phyloP scores from a whole-genome alignment of 2,113 vertebrate species.

The Podarcis cretensis region DNA sequence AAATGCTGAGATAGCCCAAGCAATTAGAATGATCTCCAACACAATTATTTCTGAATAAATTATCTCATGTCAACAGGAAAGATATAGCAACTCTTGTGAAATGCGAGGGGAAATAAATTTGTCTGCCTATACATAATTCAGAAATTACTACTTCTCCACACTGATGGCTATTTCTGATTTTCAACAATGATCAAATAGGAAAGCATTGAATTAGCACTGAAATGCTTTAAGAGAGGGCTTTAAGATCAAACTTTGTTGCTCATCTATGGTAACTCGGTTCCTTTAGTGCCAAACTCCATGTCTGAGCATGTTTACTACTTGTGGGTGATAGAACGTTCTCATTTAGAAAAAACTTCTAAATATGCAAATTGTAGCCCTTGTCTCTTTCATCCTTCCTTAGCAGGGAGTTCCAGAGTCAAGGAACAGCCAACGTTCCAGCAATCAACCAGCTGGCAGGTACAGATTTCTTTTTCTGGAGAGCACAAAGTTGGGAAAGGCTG shows the following conservation, averaged over 20 bases:
- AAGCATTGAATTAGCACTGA: no score
- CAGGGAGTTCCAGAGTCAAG: no score
- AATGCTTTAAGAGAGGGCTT: neutral
- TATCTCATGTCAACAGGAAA: neutral
- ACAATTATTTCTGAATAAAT: constrained; percentile 11
- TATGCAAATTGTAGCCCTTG: neutral
- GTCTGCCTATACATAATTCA: neutral
- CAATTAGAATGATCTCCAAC: constrained; percentile 19
- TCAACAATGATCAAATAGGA: neutral
- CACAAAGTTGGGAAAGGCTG: no score
- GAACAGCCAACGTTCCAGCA: no score
- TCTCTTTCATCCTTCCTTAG: neutral
- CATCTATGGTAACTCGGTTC: neutral
- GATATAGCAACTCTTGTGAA: neutral
- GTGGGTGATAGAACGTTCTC: neutral
- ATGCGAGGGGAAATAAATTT: neutral
- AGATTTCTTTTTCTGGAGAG: no score
- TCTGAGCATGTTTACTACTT: neutral
- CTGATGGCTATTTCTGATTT: neutral
- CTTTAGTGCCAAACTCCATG: neutral
- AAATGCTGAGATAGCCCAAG: neutral
- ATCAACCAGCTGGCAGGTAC: no score
- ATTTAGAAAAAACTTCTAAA: neutral
- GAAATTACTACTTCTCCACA: neutral
- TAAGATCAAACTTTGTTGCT: neutral